Percentiles rank a stretch among this genome's conserved stretches.
Conservation (phyloP, 2,113 vertebrate genomes). For the Callochromis pleurospilus region DNA sequence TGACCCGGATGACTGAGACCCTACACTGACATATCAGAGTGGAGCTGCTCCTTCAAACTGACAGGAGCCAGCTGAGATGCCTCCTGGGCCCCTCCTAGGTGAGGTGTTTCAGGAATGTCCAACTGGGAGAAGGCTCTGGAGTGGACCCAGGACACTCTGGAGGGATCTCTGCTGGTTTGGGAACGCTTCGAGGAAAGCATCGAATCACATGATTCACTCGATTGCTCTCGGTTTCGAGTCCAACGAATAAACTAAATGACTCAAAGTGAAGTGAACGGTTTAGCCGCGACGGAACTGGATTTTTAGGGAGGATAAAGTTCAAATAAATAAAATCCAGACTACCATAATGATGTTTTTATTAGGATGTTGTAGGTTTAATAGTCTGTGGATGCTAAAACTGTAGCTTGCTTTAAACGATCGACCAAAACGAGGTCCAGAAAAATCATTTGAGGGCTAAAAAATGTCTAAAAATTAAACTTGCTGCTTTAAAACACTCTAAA, state of each 20-base stretch:
- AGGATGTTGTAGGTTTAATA: not conserved
- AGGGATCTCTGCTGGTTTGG: not conserved
- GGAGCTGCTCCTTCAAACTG: not conserved
- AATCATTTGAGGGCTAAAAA: not conserved
- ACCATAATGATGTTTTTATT: not conserved
- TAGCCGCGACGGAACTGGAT: accelerated
- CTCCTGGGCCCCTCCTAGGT: not conserved
- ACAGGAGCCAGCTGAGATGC: not conserved
- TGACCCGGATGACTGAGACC: not conserved
- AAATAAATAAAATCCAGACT: not conserved
- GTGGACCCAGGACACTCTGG: not conserved
- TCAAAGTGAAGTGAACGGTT: not conserved
- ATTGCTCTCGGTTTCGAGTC: accelerated
- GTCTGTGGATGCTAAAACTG: not conserved
- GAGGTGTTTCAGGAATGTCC: not conserved
- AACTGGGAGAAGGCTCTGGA: not conserved
- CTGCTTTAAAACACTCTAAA: not conserved
- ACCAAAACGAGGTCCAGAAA: not conserved
- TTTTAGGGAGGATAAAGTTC: not conserved
- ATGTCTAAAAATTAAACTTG: accelerated
- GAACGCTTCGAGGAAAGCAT: accelerated
- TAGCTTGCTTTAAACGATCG: not conserved
- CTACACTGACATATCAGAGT: not conserved
- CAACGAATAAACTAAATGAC: not conserved
- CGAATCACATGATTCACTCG: accelerated